Conservation (phyloP, 2,113 vertebrate genomes). For the Elachura formosa region DNA sequence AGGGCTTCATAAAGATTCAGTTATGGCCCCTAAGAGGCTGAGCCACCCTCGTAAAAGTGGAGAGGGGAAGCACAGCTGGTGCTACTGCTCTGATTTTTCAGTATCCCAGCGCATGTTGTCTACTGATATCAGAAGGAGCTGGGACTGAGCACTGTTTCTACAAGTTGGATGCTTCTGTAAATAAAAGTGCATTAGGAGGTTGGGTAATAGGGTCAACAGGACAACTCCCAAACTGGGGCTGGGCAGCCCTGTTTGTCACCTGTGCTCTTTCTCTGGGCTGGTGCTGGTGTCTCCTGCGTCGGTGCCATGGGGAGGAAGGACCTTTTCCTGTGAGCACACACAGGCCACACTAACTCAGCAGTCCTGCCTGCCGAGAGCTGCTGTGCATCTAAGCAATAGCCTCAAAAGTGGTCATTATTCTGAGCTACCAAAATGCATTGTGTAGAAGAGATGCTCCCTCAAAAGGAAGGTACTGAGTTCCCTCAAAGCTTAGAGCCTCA, state of each 20-base stretch:
- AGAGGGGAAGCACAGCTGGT: background rate
- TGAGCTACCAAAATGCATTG: background rate
- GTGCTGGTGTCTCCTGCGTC: background rate
- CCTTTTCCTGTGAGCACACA: background rate
- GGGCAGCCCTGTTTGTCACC: background rate
- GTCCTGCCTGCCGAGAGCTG: background rate
- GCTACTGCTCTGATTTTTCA: background rate
- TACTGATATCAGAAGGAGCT: background rate
- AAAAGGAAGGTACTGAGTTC: background rate
- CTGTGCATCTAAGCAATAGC: background rate
- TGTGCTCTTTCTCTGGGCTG: background rate
- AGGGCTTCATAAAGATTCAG: slow-evolving; percentile 12
- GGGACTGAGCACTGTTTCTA: background rate
- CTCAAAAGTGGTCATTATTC: background rate
- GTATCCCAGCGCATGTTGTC: background rate
- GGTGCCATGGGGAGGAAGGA: background rate
- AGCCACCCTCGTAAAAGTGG: background rate
- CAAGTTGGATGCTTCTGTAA: background rate
- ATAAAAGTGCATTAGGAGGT: background rate
- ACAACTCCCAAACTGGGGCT: too few species aligned
- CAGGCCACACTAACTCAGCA: background rate
- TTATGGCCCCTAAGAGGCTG: slow-evolving; percentile 17
- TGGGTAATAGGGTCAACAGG: background rate
- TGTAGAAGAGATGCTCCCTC: background rate
- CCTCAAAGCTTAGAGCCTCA: background rate